These are phyloP conservation scores for Atta cephalotes DNA, from an alignment of 1,140 invertebrate genomes.

Conservation along the genomic window DNA sequence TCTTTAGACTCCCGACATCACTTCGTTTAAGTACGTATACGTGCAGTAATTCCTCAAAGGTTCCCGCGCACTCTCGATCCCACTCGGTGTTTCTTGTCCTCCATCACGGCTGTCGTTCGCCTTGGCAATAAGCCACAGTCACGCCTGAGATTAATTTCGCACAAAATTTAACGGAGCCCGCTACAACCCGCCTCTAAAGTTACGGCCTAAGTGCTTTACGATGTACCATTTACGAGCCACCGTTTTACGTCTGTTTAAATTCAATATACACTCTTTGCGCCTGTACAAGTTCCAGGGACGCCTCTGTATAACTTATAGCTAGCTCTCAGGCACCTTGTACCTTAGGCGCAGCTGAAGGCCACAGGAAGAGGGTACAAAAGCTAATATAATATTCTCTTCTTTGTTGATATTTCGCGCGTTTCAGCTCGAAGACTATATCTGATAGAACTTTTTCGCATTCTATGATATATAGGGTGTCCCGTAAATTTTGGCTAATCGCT, in stretches of 20 bases:
- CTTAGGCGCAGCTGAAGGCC: slow-evolving; percentile 6
- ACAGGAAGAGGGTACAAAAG: neutral
- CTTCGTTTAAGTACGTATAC: slow-evolving; percentile 64
- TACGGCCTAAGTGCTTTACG: slow-evolving; percentile 56
- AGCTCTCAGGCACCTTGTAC: slow-evolving; percentile 12
- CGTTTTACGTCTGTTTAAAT: slow-evolving; percentile 64
- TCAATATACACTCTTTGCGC: slow-evolving; percentile 59
- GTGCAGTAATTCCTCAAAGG: slow-evolving; percentile 73
- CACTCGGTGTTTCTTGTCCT: slow-evolving; percentile 68
- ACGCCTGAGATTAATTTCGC: slow-evolving; percentile 71
- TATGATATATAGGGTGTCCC: no score
- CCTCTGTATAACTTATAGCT: slow-evolving; percentile 38
- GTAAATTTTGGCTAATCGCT: no score
- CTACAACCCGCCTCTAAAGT: slow-evolving; percentile 49
- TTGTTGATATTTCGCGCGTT: neutral
- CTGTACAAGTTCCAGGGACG: slow-evolving; percentile 37
- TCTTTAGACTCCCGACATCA: slow-evolving; percentile 61
- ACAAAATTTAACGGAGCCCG: slow-evolving; percentile 68
- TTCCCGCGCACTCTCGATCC: slow-evolving; percentile 51
- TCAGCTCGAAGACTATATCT: neutral
- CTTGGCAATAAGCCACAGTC: slow-evolving; percentile 73
- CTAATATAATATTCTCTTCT: neutral
- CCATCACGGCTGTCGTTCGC: slow-evolving; percentile 69
- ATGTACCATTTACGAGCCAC: slow-evolving; percentile 33
- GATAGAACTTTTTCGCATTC: neutral